These are phyloP conservation scores for Spodoptera littoralis DNA, from an alignment of 2,888 invertebrate genomes.

Conservation along the genomic window DNA sequence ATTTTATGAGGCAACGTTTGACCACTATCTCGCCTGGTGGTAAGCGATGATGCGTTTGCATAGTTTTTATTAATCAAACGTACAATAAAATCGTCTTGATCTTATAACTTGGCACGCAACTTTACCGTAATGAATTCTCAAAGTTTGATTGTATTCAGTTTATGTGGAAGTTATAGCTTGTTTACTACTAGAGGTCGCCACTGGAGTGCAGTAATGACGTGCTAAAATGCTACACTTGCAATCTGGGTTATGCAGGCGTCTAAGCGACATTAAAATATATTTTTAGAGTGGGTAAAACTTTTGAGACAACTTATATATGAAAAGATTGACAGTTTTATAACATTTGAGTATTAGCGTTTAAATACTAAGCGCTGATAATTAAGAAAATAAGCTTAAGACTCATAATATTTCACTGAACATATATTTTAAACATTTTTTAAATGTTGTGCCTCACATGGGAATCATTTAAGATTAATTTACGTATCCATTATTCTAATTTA, in stretches of 20 bases:
- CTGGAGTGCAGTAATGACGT: conserved; percentile 46
- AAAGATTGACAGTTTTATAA: no score
- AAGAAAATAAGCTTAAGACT: no score
- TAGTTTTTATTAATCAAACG: background rate
- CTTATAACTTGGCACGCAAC: conserved; percentile 23
- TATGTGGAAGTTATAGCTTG: conserved; percentile 53
- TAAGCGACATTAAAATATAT: background rate
- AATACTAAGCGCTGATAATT: no score
- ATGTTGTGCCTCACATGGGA: no score
- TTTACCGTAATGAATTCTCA: conserved; percentile 45
- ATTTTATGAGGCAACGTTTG: no score
- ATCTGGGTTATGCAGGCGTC: conserved; percentile 41
- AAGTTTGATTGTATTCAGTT: conserved; percentile 59
- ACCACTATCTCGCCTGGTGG: no score
- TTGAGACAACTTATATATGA: background rate
- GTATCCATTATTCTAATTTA: no score
- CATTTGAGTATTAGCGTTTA: no score
- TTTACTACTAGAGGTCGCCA: conserved; percentile 51
- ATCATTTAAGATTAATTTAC: no score
- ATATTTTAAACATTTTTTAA: no score
- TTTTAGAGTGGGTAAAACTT: background rate
- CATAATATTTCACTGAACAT: no score
- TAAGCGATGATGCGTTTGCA: no score
- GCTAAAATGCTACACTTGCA: conserved; percentile 45
- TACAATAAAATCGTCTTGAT: conserved; percentile 11